Conservation (phyloP, 2,113 vertebrate genomes). For the Prochilodus magdalenae region DNA sequence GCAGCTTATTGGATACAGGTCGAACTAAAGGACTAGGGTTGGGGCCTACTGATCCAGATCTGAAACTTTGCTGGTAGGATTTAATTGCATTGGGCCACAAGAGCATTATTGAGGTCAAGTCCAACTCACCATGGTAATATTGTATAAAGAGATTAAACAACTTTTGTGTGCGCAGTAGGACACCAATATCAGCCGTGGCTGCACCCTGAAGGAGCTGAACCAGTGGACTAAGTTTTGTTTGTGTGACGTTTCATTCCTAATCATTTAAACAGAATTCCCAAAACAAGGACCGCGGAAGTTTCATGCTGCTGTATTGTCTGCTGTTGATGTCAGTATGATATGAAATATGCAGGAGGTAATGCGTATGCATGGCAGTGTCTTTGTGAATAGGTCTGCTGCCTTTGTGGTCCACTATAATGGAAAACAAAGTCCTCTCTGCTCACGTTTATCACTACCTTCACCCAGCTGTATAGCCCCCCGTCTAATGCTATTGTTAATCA, state of each 20-base stretch:
- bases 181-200: too few species aligned
- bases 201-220: too few species aligned
- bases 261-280: constrained; percentile 36
- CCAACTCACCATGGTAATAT: too few species aligned
- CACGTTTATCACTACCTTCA: constrained; percentile 35
- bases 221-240: too few species aligned
- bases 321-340: constrained; percentile 49
- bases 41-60: too few species aligned
- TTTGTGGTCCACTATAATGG: constrained; percentile 48
- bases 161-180: too few species aligned
- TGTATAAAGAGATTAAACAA: too few species aligned
- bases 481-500: constrained; percentile 45
- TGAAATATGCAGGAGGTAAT: constrained; percentile 52
- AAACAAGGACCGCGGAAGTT: constrained; percentile 49
- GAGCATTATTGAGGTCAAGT: too few species aligned
- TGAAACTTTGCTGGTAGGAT: too few species aligned
- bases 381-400: constrained; percentile 25
- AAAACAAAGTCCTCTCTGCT: constrained; percentile 51
- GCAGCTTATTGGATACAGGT: too few species aligned
- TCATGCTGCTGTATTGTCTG: constrained; percentile 26
- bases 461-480: constrained; percentile 29
- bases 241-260: background rate
- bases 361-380: constrained; percentile 8
- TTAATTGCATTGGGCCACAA: too few species aligned
- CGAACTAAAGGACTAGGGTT: too few species aligned